These are phyloP conservation scores for Yponomeuta cagnagella DNA, from an alignment of 2,888 invertebrate genomes.

Conservation along the genomic window DNA sequence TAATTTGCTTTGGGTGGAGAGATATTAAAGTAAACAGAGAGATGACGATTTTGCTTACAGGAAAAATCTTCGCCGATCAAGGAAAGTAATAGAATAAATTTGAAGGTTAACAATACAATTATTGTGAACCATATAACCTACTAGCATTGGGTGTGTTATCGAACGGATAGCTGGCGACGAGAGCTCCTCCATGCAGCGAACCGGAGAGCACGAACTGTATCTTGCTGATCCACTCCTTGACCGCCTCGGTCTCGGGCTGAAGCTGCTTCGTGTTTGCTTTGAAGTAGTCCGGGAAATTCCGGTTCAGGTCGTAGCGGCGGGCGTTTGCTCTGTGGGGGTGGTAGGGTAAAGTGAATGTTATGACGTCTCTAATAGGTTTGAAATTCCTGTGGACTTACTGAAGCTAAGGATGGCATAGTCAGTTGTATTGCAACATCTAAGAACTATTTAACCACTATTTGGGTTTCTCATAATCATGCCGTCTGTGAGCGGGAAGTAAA, in stretches of 20 bases:
- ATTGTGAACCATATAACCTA: conserved; percentile 65
- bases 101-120: too few relatives aligned
- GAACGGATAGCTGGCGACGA: conserved; percentile 98
- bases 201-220: conserved; percentile 96
- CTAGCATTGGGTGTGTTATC: conserved; percentile 96
- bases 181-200: conserved; percentile 94
- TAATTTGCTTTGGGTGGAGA: too few relatives aligned
- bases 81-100: too few relatives aligned
- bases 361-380: neutral
- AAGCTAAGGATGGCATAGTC: neutral
- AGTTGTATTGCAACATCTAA: neutral
- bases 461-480: too few relatives aligned
- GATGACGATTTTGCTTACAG: neutral
- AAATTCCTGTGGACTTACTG: neutral
- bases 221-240: conserved; percentile 95
- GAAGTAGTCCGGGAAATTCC: conserved; percentile 97
- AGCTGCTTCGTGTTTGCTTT: conserved; percentile 90
- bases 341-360: neutral
- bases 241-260: conserved; percentile 96
- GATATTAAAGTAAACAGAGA: neutral
- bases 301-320: conserved; percentile 92
- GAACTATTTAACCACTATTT: too few relatives aligned
- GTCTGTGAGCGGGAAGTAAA: too few relatives aligned
- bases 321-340: conserved; percentile 82
- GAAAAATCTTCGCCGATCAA: neutral